phyloP scores from a whole-genome alignment of 2,113 vertebrate species.

The Sialia sialis region DNA sequence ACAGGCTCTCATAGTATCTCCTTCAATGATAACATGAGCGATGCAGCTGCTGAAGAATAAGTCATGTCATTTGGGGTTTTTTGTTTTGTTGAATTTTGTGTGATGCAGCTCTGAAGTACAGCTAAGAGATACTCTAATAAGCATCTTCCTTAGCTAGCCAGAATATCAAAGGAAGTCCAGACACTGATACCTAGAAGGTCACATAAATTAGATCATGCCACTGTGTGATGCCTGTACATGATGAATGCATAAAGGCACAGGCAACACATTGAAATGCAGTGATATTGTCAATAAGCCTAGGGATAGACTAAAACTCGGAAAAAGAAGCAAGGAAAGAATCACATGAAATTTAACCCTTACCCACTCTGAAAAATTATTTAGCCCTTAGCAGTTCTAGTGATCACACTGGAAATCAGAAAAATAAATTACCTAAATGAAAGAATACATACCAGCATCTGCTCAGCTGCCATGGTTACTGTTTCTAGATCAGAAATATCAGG shows the following conservation, averaged over 20 bases:
- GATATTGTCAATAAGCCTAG: background rate
- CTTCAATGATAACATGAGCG: background rate
- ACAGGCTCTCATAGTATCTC: background rate
- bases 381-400: background rate
- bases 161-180: background rate
- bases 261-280: background rate
- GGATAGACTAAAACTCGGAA: background rate
- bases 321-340: background rate
- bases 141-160: background rate
- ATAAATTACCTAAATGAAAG: background rate
- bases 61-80: background rate
- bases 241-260: background rate
- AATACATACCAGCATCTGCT: background rate
- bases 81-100: background rate
- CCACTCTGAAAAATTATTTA: background rate
- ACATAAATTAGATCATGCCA: background rate
- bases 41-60: background rate
- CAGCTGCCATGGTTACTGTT: background rate
- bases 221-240: background rate
- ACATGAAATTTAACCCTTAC: background rate
- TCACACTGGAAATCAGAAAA: background rate
- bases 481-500: background rate
- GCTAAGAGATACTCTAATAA: background rate
- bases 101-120: background rate
- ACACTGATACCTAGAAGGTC: background rate